Percentiles rank a stretch among this genome's conserved stretches.
Evolutionary conservation across 2,888 invertebrate species (phyloP).

Genomic region (Capitulum mitella): DNA sequence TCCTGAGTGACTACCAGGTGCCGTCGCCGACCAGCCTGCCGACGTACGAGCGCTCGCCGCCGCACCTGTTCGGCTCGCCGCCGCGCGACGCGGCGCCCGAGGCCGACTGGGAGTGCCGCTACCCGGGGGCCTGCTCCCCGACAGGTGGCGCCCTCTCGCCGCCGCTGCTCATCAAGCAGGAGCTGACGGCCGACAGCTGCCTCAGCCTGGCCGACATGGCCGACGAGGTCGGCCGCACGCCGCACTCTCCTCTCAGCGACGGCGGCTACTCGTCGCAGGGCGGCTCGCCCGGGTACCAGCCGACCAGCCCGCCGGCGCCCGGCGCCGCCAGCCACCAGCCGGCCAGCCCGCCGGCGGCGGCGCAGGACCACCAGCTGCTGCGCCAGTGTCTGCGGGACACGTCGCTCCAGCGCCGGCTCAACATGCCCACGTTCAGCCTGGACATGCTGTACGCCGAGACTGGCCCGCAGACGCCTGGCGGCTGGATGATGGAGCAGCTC

Average conservation of each 20-base stretch:
- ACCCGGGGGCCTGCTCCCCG: constrained; percentile 24
- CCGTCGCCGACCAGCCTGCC: constrained; percentile 34
- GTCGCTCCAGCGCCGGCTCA: constrained; percentile 74
- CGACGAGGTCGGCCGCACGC: constrained; percentile 14
- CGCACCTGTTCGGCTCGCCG: constrained; percentile 33
- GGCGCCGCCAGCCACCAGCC: constrained; percentile 17
- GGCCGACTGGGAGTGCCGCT: constrained; percentile 30
- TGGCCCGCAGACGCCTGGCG: constrained; percentile 52
- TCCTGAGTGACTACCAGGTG: constrained; percentile 50
- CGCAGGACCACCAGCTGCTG: constrained; percentile 56
- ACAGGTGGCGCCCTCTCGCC: constrained; percentile 31
- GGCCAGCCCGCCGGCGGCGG: constrained; percentile 22
- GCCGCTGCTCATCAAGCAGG: constrained; percentile 31
- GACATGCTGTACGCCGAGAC: constrained; percentile 24
- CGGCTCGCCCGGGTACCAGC: constrained; percentile 17
- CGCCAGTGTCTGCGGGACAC: constrained; percentile 72
- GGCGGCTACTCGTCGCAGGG: constrained; percentile 26
- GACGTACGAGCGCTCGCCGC: constrained; percentile 30
- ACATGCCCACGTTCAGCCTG: constrained; percentile 67
- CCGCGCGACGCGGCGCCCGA: constrained; percentile 29
- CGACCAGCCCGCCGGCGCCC: constrained; percentile 20
- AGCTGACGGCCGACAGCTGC: constrained; percentile 43
- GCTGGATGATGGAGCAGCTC: constrained; percentile 36
- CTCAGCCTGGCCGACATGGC: neutral
- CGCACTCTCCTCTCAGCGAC: constrained; percentile 27